phyloP scores from a whole-genome alignment of 2,888 invertebrate species.

The Oscheius sp. region DNA sequence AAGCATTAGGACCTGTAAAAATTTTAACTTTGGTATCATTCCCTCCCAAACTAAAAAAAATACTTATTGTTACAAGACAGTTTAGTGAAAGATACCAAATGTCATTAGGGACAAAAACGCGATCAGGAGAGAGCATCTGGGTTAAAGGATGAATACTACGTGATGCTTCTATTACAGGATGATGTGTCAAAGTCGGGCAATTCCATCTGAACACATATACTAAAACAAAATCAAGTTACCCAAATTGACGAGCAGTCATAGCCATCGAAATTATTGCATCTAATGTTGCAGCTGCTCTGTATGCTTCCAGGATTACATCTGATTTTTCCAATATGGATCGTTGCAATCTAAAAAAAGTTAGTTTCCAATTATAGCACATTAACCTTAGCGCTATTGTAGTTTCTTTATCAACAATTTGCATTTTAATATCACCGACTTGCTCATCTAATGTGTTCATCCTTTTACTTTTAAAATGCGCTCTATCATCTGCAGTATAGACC shows the following conservation, averaged over 20 bases:
- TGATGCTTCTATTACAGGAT: conserved; percentile 64
- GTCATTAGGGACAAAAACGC: conserved; percentile 62
- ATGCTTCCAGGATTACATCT: conserved; percentile 77
- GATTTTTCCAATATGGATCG: conserved; percentile 79
- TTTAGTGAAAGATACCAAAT: not conserved
- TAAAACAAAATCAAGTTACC: conserved; percentile 1
- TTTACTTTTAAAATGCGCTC: conserved; percentile 82
- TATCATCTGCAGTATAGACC: conserved; percentile 80
- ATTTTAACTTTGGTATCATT: conserved; percentile 80
- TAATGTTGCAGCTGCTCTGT: conserved; percentile 80
- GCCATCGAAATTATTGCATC: conserved; percentile 76
- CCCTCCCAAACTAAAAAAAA: conserved; percentile 69
- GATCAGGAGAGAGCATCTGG: conserved; percentile 37
- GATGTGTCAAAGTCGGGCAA: conserved; percentile 79
- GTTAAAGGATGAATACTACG: conserved; percentile 44
- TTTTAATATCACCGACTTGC: conserved; percentile 83
- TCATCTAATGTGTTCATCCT: conserved; percentile 81
- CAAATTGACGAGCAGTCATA: conserved; percentile 42
- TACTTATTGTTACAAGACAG: not conserved
- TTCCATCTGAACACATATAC: conserved; percentile 76
- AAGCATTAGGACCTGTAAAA: conserved; percentile 89
- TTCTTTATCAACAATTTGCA: conserved; percentile 84
- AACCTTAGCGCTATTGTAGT: conserved; percentile 78
- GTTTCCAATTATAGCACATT: not conserved
- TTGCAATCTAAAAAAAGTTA: conserved; percentile 72